Conservation (phyloP, 2,113 vertebrate genomes). For the Cebidichthys violaceus region DNA sequence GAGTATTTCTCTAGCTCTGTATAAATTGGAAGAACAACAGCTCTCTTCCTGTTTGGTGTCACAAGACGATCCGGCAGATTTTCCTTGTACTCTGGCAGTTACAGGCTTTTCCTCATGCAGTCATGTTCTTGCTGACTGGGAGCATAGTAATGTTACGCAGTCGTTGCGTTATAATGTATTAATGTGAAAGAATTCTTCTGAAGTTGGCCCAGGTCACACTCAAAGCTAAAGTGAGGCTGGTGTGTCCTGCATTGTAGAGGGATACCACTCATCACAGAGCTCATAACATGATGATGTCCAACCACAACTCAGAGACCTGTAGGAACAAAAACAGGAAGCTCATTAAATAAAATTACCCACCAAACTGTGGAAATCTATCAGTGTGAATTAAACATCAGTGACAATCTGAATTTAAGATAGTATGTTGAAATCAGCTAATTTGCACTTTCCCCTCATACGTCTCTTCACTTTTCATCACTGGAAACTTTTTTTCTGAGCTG, state of each 20-base stretch:
- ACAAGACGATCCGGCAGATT: background rate
- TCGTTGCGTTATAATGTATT: background rate
- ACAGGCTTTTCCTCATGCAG: background rate
- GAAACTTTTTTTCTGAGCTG: background rate
- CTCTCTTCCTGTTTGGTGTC: background rate
- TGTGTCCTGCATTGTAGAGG: background rate
- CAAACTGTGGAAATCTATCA: background rate
- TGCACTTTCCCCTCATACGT: background rate
- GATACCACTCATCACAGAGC: background rate
- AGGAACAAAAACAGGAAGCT: background rate
- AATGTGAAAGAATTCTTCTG: background rate
- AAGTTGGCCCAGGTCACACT: background rate
- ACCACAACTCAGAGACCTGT: background rate
- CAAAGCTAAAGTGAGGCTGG: background rate
- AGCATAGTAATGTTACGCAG: background rate
- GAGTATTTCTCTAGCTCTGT: background rate
- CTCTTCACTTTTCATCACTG: too few species aligned
- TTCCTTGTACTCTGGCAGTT: background rate
- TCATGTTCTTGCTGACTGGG: background rate
- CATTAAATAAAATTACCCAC: background rate
- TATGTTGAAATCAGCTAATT: background rate
- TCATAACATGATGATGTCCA: background rate
- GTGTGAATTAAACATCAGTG: too few species aligned
- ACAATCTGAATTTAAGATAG: too few species aligned
- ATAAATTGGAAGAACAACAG: background rate